Conservation (phyloP, 2,888 invertebrate genomes). For the Tineola bisselliella region DNA sequence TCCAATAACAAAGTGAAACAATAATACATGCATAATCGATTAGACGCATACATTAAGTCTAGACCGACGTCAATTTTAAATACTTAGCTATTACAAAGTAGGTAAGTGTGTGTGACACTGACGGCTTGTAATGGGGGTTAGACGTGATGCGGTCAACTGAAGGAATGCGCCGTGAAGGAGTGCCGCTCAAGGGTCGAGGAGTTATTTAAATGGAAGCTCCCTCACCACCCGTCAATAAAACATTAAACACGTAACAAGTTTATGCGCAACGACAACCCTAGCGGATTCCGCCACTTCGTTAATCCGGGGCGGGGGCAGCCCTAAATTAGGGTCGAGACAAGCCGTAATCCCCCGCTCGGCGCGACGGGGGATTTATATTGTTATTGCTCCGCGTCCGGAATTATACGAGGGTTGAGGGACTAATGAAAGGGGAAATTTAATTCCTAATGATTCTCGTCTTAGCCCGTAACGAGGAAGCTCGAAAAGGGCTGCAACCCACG, state of each 20-base stretch:
- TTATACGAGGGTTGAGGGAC: slow-evolving; percentile 69
- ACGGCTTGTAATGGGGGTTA: slow-evolving; percentile 5
- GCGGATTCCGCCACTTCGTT: slow-evolving; percentile 68
- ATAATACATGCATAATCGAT: neutral
- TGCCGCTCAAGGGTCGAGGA: slow-evolving; percentile 23
- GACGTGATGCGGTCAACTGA: slow-evolving; percentile 17
- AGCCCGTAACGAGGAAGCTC: slow-evolving; percentile 67
- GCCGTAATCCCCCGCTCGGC: slow-evolving; percentile 67
- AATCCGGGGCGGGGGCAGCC: slow-evolving; percentile 67
- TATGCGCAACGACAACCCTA: slow-evolving; percentile 66
- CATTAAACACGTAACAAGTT: slow-evolving; percentile 69
- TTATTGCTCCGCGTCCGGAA: slow-evolving; percentile 68
- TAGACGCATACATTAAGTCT: neutral
- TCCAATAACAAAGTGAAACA: neutral
- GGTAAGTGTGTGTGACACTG: neutral
- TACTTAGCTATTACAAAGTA: neutral
- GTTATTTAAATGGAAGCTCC: slow-evolving; percentile 63
- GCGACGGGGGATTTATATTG: slow-evolving; percentile 69
- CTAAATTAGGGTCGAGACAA: slow-evolving; percentile 69
- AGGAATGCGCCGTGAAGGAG: slow-evolving; percentile 28
- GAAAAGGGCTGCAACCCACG: slow-evolving; percentile 61
- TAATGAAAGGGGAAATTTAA: slow-evolving; percentile 70
- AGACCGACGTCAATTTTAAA: neutral
- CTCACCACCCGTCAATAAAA: slow-evolving; percentile 66
- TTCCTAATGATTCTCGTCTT: slow-evolving; percentile 69